Evolutionary conservation across 2,797 vertebrate genomes (phyloP).

Genomic region (Caiman crocodilus): DNA sequence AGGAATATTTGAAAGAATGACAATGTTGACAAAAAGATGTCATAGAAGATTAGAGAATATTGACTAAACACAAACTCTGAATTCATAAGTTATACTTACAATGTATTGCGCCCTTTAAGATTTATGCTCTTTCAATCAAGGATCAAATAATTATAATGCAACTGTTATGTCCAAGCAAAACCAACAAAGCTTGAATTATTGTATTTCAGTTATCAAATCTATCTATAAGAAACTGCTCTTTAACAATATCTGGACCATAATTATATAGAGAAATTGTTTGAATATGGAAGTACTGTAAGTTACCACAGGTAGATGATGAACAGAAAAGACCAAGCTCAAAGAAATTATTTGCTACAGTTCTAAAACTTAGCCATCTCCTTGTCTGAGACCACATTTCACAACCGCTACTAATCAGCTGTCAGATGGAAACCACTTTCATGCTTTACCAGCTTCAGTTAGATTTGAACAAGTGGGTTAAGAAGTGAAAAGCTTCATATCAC

Average conservation of each 20-base stretch:
- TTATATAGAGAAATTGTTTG: neutral
- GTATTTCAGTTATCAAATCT: neutral
- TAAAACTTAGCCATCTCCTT: neutral
- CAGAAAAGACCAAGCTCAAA: neutral
- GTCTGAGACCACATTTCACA: constrained; percentile 27
- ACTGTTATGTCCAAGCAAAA: neutral
- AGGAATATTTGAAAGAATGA: neutral
- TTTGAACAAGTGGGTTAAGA: constrained; percentile 49
- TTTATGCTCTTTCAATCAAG: neutral
- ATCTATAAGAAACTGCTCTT: neutral
- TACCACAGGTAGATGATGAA: neutral
- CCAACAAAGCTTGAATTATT: neutral
- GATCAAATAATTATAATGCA: neutral
- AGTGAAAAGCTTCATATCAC: constrained; percentile 64
- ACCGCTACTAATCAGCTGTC: constrained; percentile 56
- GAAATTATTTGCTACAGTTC: neutral
- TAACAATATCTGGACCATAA: neutral
- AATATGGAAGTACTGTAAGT: neutral
- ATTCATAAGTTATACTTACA: neutral
- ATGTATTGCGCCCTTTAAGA: neutral
- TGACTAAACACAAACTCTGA: neutral
- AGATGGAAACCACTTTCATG: constrained; percentile 55
- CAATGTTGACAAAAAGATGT: neutral
- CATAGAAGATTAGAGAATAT: neutral
- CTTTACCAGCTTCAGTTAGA: constrained; percentile 57